Conservation (phyloP, 2,797 vertebrate genomes). For the Catamblyrhynchus diadema region DNA sequence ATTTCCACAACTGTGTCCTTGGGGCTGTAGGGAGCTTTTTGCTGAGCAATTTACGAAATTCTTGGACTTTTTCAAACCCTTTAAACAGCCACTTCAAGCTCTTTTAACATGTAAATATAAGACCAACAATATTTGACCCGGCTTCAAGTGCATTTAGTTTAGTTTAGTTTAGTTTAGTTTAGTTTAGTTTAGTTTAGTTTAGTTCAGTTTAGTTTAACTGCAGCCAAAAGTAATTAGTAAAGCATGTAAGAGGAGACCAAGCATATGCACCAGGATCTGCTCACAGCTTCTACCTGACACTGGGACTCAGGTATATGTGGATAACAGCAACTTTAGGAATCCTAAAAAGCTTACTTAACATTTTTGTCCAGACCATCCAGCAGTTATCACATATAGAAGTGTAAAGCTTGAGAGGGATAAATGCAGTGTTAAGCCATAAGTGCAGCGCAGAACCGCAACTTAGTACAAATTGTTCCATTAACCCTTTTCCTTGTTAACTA, state of each 20-base stretch:
- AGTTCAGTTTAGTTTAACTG: not conserved
- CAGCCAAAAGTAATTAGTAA: not conserved
- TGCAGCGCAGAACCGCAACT: not conserved
- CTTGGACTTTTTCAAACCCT: not conserved
- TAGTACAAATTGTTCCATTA: not conserved
- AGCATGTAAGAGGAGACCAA: not conserved
- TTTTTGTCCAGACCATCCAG: not conserved
- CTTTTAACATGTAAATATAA: not conserved
- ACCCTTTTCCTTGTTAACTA: not conserved
- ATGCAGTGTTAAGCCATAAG: not conserved
- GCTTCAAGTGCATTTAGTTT: not conserved
- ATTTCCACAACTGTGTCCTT: not conserved
- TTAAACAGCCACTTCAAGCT: not conserved
- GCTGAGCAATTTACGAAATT: not conserved
- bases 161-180: not conserved
- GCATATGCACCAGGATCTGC: not conserved
- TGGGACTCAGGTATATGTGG: not conserved
- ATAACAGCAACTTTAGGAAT: not conserved
- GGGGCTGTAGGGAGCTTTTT: not conserved
- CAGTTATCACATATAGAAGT: not conserved
- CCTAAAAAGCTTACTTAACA: not conserved
- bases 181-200: not conserved
- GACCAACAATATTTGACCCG: not conserved
- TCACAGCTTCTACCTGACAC: not conserved
- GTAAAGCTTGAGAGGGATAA: not conserved